A percentile compares a stretch with the other conserved stretches of the same genome.
These are phyloP conservation scores for Cryptocheilus praepositus DNA, from an alignment of 2,888 invertebrate species.

Conservation along the genomic window DNA sequence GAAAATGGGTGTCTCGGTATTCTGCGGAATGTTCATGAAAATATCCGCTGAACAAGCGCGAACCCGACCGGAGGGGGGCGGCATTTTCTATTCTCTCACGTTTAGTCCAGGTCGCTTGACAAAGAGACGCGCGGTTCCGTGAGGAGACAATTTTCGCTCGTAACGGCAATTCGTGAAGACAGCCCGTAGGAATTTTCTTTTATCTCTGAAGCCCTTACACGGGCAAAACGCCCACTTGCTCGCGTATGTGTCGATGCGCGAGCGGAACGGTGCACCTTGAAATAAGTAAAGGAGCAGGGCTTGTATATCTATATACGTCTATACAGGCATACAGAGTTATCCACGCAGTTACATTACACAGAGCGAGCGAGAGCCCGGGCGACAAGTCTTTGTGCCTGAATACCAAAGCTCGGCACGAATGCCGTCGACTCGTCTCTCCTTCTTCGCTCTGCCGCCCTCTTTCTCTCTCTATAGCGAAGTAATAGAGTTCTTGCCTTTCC, in stretches of 20 bases:
- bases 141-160: conserved; percentile 18
- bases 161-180: conserved; percentile 26
- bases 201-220: conserved; percentile 26
- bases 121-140: no score
- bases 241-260: conserved; percentile 28
- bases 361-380: conserved; percentile 32
- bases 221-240: conserved; percentile 5
- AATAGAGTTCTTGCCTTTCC: conserved; percentile 55
- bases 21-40: no score
- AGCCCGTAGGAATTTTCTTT: conserved; percentile 37
- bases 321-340: conserved; percentile 28
- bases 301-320: no score
- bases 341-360: conserved; percentile 49
- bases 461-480: conserved; percentile 32
- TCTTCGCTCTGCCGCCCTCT: conserved; percentile 13
- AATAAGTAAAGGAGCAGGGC: conserved; percentile 19
- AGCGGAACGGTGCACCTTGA: conserved; percentile 14
- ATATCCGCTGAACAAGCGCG: no score
- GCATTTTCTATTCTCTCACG: no score
- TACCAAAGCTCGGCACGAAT: conserved; percentile 52
- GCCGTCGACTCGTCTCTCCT: conserved; percentile 13
- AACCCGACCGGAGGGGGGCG: no score
- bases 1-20: no score
- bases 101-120: no score
- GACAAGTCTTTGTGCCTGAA: conserved; percentile 50